Base-by-base conservation (phyloP, 2,113 vertebrate genomes). In the Poicephalus gulielmi region DNA sequence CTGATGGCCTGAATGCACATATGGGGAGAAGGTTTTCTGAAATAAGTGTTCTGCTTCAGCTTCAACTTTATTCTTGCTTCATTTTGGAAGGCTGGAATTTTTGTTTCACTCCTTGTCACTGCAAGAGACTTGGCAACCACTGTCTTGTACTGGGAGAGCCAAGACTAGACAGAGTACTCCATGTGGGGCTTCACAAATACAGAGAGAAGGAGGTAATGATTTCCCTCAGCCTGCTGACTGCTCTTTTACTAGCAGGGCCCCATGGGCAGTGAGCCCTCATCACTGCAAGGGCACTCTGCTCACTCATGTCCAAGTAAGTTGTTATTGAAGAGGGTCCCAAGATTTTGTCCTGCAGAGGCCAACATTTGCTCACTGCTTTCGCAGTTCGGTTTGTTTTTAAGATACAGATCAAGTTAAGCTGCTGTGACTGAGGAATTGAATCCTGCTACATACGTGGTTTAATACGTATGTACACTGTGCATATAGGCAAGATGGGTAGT, bases 391-490 rank as follows among this genome's bases (percentile, higher is more conserved):
- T 13, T 7, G 35, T 33, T 50, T 66, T 75, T n/a, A 39, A 47
- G 13, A 2, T 19, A 20, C 1, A 1, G 59, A 22, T 74, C 31
- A 30, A 69, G 50, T n/a, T 55, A 28, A 77, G 24, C 39, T 81
- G 30, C 37, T 69, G 3, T 50, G 43, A 18, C 35, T 27, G 57
- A 76, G 67, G 17, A 47, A 5, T 1, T 28, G 47, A 55, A 69
- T 62, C 28, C 44, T 55, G 10, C 30, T 18, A 0, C 41, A 3
- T 37, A 13, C 6, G 24, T 67, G 11, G 17, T 67, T 80, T 67
- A 37, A 57, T 25, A 28, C 7, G 0, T 2, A 0, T 5, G 3
- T 52, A 27, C 59, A 3, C 39, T 83, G 18, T 55, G 20, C 17
- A 0, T 30, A 18, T 24, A 25, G 37, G 33, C 53, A 18, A 2